Evolutionary conservation across 2,113 vertebrate genomes (phyloP), one percentile per base, ranked within the genome.

Genomic region (Nothobranchius furzeri): DNA sequence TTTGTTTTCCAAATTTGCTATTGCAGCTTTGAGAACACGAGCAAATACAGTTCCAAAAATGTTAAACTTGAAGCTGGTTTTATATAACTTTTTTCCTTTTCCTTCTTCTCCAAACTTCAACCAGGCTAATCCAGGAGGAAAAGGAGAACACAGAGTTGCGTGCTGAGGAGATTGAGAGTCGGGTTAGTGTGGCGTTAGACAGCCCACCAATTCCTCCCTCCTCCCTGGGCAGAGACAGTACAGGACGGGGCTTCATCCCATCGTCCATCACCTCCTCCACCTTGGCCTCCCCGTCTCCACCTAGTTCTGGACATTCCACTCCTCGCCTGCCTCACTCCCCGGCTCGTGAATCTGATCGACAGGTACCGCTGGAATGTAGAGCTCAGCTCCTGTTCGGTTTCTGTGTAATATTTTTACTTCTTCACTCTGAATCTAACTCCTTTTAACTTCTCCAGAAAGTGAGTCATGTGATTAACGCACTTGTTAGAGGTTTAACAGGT

Each of bases 261-360:
- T 91, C 94, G 4, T 96, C 96, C n/a, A 94, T 96, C 84, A 96
- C 96, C 30, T 96, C 95, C 52, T 96, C 95, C 66, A 96, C 96
- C 59, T 90, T 96, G 64, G 95, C 95, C 86, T 96, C 95, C 36
- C 95, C 95, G 7, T 97, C 96, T 7, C 95, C 96, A 8, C 96
- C 96, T 70, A 96, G 95, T 89, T 96, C 95, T 0, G 96, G 96
- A 6, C 95, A 95, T 82, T 95, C 96, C 76, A 97, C 96, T 12
- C 96, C 96, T n/a, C 94, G 94, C 1, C 87, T 95, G 79, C 92
- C 94, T 9, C 95, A 95, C 75, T 96, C 95, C 53, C 96, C 96
- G 1, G 95, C 95, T 76, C 94, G 95, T 0, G 96, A 97, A 71
- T 92, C 86, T 1, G 95, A 95, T 25, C 85, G 92, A 88, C 93